These are phyloP conservation scores for Ciona savignyi DNA, from an alignment of 23 tunicate genomes.

Conservation along the genomic window DNA sequence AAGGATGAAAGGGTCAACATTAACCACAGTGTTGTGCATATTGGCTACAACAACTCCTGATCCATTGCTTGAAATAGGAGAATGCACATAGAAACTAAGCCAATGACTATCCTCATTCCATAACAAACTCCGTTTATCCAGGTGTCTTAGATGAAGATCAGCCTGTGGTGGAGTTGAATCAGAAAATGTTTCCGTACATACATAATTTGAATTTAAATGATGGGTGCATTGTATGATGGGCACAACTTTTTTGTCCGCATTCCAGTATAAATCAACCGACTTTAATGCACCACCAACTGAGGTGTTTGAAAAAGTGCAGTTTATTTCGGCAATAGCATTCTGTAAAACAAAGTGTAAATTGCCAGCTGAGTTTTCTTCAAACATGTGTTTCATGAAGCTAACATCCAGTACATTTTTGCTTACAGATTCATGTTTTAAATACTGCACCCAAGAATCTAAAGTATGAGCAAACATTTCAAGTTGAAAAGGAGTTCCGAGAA, in stretches of 20 bases:
- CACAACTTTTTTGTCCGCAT: not conserved
- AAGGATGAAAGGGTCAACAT: slow-evolving; percentile 10
- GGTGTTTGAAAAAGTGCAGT: slow-evolving; percentile 18
- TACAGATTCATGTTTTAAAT: not conserved
- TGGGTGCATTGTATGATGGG: slow-evolving; percentile 25
- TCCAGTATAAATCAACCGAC: slow-evolving; percentile 15
- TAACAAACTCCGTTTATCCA: not conserved
- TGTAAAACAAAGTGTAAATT: not conserved
- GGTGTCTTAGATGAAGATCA: not conserved
- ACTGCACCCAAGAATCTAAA: slow-evolving; percentile 52
- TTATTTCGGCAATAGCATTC: slow-evolving; percentile 10
- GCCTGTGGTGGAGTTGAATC: not conserved
- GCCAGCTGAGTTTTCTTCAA: not conserved
- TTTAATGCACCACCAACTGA: slow-evolving; percentile 30
- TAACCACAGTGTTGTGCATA: slow-evolving; percentile 12
- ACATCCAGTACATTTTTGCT: slow-evolving; percentile 34
- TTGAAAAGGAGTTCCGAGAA: not conserved
- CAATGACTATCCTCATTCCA: slow-evolving; percentile 45
- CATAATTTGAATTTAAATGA: slow-evolving; percentile 2
- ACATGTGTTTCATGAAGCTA: not conserved
- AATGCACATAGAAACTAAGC: slow-evolving; percentile 17
- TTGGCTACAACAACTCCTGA: slow-evolving; percentile 21
- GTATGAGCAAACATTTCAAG: slow-evolving; percentile 35
- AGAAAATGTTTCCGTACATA: not conserved
- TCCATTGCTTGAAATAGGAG: not conserved